Evolutionary conservation across 2,888 invertebrate species (phyloP).

Genomic region (Pterobdella sp.): DNA sequence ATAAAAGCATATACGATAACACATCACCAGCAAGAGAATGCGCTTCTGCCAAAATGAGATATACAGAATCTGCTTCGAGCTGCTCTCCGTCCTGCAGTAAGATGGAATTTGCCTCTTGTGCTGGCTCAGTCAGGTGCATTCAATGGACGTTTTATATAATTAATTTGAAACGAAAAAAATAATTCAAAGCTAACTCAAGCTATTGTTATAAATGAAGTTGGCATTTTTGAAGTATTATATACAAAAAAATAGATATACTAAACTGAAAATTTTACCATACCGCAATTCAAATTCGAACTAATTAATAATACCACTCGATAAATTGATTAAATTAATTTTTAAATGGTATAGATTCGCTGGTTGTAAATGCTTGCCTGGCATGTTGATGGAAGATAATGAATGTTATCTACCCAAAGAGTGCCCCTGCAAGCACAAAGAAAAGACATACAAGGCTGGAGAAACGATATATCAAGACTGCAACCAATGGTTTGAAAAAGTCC

Average conservation of each 20-base stretch:
- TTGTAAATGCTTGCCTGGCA: constrained; percentile 19
- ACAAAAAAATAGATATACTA: too few species aligned
- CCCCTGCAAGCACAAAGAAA: constrained; percentile 11
- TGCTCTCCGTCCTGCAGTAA: constrained; percentile 21
- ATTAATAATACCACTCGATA: too few species aligned
- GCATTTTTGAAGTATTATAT: too few species aligned
- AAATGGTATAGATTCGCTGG: constrained; percentile 23
- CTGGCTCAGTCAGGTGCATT: neutral
- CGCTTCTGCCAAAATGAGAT: neutral
- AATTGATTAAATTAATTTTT: too few species aligned
- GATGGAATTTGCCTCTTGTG: neutral
- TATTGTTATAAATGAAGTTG: too few species aligned
- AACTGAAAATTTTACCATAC: too few species aligned
- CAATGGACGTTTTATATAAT: too few species aligned
- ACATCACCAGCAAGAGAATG: neutral
- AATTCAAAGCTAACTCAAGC: too few species aligned
- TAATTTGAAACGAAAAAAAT: too few species aligned
- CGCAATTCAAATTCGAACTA: too few species aligned
- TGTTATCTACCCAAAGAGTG: constrained; percentile 21
- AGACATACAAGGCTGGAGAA: neutral
- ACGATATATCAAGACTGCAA: constrained; percentile 17
- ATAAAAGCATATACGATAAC: too few species aligned
- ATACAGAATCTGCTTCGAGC: neutral
- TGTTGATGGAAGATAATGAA: constrained; percentile 5
- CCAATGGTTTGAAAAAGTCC: constrained; percentile 2